Conservation (phyloP, 2,797 vertebrate genomes). For the Gymnopithys bicolor region DNA sequence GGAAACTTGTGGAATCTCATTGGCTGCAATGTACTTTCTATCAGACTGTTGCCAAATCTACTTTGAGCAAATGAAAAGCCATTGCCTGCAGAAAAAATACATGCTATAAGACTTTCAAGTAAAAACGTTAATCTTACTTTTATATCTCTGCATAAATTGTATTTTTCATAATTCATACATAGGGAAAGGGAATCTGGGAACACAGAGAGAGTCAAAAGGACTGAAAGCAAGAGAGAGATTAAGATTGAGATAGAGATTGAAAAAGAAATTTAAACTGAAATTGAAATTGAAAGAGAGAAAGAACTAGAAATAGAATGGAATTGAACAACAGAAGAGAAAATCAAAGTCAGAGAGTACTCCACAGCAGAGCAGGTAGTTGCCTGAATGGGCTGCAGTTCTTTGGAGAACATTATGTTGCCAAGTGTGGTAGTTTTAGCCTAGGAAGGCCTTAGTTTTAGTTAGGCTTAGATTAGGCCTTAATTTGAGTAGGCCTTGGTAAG, state of each 20-base stretch:
- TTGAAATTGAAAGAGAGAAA: neutral
- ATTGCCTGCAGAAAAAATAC: neutral
- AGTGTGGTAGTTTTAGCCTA: too few species aligned
- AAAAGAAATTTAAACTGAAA: neutral
- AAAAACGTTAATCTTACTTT: neutral
- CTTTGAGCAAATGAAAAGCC: neutral
- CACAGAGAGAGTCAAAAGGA: neutral
- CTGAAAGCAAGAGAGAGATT: neutral
- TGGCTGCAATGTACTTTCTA: neutral
- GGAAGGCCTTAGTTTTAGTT: too few species aligned
- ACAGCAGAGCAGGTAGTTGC: neutral
- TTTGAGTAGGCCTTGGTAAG: too few species aligned
- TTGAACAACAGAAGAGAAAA: neutral
- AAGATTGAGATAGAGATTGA: neutral
- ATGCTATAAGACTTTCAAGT: slow-evolving; percentile 1
- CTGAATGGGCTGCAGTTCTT: neutral
- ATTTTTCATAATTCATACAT: neutral
- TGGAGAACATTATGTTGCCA: neutral
- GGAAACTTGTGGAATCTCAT: neutral
- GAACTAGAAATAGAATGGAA: neutral
- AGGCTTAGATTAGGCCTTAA: too few species aligned
- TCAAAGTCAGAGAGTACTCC: neutral
- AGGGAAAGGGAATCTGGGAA: neutral
- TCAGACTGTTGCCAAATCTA: neutral
- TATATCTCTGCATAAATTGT: neutral